Conservation (phyloP, 2,113 vertebrate species). For the Dunckerocampus dactyliophorus region DNA sequence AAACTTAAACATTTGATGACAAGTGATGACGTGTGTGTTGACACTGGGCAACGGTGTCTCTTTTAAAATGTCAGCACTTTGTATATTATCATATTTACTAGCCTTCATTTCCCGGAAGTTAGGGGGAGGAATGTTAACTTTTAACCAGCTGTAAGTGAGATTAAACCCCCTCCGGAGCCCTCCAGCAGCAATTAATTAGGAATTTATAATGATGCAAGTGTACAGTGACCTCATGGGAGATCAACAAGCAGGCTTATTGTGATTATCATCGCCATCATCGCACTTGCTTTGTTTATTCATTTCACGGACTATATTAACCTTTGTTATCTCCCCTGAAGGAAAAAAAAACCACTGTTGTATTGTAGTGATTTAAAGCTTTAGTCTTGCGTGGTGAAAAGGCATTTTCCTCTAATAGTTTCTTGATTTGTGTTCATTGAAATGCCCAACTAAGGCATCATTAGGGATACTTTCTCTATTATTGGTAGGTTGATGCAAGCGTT, state of each 20-base stretch:
- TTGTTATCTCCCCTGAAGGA: conserved; percentile 8
- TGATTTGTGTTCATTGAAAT: background rate
- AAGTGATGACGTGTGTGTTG: too few relatives aligned
- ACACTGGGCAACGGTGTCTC: too few relatives aligned
- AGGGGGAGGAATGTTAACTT: conserved; percentile 30
- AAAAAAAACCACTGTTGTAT: conserved; percentile 38
- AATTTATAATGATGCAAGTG: conserved; percentile 45
- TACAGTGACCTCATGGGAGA: conserved; percentile 33
- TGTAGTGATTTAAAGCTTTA: conserved; percentile 26
- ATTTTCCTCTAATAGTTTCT: background rate
- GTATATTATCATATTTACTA: conserved; percentile 11
- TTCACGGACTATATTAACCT: conserved; percentile 33
- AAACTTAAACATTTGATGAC: too few relatives aligned
- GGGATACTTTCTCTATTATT: background rate
- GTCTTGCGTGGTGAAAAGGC: conserved; percentile 32
- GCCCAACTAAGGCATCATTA: background rate
- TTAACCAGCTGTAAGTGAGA: conserved; percentile 28
- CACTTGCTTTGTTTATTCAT: conserved; percentile 30
- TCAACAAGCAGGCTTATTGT: conserved; percentile 44
- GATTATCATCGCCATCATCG: conserved; percentile 31
- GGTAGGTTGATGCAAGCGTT: background rate
- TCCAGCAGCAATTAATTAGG: conserved; percentile 51
- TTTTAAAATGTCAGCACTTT: conserved; percentile 9
- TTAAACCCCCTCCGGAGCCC: conserved; percentile 10
- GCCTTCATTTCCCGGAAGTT: conserved; percentile 6